Evolutionary conservation across 2,888 invertebrate species (phyloP), one percentile per base, ranked within the genome.

Genomic region (Apantesis nais): DNA sequence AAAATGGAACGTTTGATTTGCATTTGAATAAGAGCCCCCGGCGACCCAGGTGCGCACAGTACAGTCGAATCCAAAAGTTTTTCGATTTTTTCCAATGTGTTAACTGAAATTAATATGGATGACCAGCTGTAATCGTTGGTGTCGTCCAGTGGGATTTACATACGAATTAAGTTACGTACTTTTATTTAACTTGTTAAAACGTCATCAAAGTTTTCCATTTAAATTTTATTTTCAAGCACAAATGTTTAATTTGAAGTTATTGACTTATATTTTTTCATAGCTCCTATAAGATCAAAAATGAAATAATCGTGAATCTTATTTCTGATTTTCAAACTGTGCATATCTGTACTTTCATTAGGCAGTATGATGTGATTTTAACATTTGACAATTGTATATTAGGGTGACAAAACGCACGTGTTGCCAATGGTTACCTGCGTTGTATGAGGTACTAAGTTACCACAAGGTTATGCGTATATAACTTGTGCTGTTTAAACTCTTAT

Each of bases 1-100:
- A 95, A 95, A 95, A 95, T 94, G 95, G 95, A 94, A 94, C 95
- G 93, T 94, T 95, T 95, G 95, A 95, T 95, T 95, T 95, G 95
- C 95, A 95, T 95, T 95, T 95, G 95, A 95, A 95, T 95, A 90
- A 92, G 93, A 91, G 93, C 93, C 94, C 93, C 92, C 86, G 92
- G 93, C 93, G 92, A 92, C 94, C 95, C 94, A 94, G 95, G 94
- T 94, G 94, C 93, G 90, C 91, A 82, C 81, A 84, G 93, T 93
- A 94, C 90, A 90, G 89, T 90, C 90, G 84, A 80, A 83, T 83
- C 86, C 83, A 86, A 93, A 91, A 91, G 87, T 90, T 91, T 92
- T 86, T 84, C 78, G 83, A 79, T 83, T 82, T 86, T 58, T 86
- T 86, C 83, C 82, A 74, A 78, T 74, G 73, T 81, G 83, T 81